Conservation (phyloP, 2,797 vertebrate species). For the Clarias platycephalus region DNA sequence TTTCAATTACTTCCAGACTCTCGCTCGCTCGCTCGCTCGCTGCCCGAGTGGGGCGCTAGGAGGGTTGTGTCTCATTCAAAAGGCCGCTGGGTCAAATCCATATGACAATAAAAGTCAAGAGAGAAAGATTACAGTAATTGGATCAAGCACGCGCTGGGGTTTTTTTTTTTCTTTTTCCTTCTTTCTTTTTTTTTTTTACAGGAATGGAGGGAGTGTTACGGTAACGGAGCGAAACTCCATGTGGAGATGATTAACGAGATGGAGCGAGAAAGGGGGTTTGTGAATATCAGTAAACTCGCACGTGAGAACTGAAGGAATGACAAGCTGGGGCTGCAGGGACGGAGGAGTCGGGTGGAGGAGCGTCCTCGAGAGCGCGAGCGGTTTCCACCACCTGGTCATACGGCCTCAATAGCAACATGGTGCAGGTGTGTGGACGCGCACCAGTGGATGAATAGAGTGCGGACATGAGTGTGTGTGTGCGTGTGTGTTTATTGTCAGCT, state of each 20-base stretch:
- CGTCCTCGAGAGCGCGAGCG: too few species aligned
- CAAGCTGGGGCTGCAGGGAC: not conserved
- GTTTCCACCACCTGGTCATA: too few species aligned
- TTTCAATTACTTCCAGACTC: conserved; percentile 51
- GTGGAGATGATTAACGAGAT: conserved; percentile 65
- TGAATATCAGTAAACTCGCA: conserved; percentile 20
- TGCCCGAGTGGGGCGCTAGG: conserved; percentile 6
- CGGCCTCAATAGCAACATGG: too few species aligned
- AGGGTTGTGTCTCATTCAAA: conserved; percentile 37
- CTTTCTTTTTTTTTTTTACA: conserved; percentile 65
- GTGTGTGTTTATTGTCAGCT: too few species aligned
- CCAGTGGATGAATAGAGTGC: not conserved
- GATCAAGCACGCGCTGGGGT: conserved; percentile 40
- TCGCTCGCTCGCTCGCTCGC: conserved; percentile 6
- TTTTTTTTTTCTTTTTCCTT: too few species aligned
- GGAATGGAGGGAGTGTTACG: conserved; percentile 67
- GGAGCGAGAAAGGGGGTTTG: conserved; percentile 19
- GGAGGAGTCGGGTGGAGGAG: not conserved
- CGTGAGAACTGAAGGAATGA: conserved; percentile 14
- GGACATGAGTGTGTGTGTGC: not conserved
- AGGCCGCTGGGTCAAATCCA: conserved; percentile 50
- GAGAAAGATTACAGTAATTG: conserved; percentile 45
- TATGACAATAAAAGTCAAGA: conserved; percentile 50
- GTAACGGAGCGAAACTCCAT: conserved; percentile 65
- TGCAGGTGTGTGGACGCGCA: not conserved